phyloP scores from a whole-genome alignment of 2,888 invertebrate genomes.

The Anaspis maculata region DNA sequence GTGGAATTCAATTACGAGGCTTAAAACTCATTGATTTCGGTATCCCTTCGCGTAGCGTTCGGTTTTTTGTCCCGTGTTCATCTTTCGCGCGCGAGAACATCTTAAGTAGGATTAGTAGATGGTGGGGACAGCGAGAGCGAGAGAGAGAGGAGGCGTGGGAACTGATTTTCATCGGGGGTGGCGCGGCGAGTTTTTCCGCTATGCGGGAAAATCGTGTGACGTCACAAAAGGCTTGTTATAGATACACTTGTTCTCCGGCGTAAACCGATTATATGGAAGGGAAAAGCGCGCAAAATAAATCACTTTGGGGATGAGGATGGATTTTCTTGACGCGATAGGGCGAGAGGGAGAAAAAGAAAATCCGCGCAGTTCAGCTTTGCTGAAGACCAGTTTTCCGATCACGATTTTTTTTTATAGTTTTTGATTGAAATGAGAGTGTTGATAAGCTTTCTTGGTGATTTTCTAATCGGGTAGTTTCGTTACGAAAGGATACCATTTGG shows the following conservation, averaged over 20 bases:
- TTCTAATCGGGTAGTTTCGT: too few relatives aligned
- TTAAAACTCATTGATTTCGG: conserved; percentile 17
- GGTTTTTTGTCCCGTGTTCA: conserved; percentile 24
- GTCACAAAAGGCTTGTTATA: conserved; percentile 10
- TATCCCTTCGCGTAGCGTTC: too few relatives aligned
- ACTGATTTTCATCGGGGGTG: conserved; percentile 1
- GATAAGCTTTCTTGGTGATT: too few relatives aligned
- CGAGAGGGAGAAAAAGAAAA: too few relatives aligned
- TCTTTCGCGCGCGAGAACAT: conserved; percentile 20
- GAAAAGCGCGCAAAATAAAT: conserved; percentile 23
- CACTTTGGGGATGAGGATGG: conserved; percentile 22
- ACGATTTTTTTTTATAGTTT: too few relatives aligned
- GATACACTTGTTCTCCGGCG: conserved; percentile 23
- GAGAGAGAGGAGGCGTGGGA: too few relatives aligned
- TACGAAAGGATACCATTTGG: too few relatives aligned
- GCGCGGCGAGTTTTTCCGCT: not conserved
- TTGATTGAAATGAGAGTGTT: too few relatives aligned
- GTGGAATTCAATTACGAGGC: conserved; percentile 15
- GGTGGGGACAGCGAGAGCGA: too few relatives aligned
- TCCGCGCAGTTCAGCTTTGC: too few relatives aligned
- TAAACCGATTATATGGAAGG: conserved; percentile 27
- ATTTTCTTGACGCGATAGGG: too few relatives aligned
- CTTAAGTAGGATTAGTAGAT: conserved; percentile 24
- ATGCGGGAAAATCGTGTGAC: conserved; percentile 1
- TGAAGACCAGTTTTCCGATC: too few relatives aligned